These are phyloP conservation scores for Hycleus phaleratus DNA, from an alignment of 1,140 invertebrate species.

Conservation along the genomic window DNA sequence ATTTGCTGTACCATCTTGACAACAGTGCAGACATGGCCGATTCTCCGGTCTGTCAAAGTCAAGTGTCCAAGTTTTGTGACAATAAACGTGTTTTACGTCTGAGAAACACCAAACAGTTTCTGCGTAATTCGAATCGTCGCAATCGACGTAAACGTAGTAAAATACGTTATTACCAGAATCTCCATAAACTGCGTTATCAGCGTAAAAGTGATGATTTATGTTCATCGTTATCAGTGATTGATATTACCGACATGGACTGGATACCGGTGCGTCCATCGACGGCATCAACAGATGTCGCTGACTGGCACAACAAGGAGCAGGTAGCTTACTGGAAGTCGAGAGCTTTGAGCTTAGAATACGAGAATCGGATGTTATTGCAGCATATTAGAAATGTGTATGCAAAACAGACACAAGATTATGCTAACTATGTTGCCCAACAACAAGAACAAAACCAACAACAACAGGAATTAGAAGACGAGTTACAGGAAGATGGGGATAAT, in stretches of 20 bases:
- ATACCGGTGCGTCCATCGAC: neutral
- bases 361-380: slow-evolving; percentile 51
- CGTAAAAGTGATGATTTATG: slow-evolving; percentile 25
- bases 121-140: slow-evolving; percentile 10
- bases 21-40: too few relatives aligned
- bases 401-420: slow-evolving; percentile 20
- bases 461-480: neutral
- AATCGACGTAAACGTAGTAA: slow-evolving; percentile 28
- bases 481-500: neutral
- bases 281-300: slow-evolving; percentile 23
- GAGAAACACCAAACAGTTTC: too few relatives aligned
- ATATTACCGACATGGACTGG: slow-evolving; percentile 27
- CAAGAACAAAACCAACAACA: neutral
- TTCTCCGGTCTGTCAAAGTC: too few relatives aligned
- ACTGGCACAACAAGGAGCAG: slow-evolving; percentile 47
- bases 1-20: too few relatives aligned
- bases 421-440: slow-evolving; percentile 14
- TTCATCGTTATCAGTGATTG: slow-evolving; percentile 17
- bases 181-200: slow-evolving; percentile 15
- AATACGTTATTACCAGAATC: slow-evolving; percentile 22
- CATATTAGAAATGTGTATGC: slow-evolving; percentile 32
- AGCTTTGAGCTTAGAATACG: slow-evolving; percentile 54
- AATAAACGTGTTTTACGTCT: too few relatives aligned
- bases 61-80: too few relatives aligned
- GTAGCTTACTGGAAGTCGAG: slow-evolving; percentile 59